Conservation (phyloP, 2,113 vertebrate species). For the Scophthalmus maximus region DNA sequence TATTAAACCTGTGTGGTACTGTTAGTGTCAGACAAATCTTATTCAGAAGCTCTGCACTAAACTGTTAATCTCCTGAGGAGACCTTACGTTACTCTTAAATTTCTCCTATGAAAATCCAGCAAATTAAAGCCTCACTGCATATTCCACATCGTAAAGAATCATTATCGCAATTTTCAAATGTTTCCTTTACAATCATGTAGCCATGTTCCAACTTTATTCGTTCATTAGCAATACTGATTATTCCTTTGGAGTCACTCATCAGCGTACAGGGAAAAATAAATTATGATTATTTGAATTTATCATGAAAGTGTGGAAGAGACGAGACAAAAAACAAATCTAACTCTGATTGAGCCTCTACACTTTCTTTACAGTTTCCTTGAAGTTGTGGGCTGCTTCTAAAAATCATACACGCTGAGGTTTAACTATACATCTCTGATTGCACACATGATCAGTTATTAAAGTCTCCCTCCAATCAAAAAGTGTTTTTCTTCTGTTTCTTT, state of each 20-base stretch:
- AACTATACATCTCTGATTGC: slow-evolving; percentile 4
- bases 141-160: background rate
- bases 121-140: background rate
- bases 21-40: slow-evolving; percentile 45
- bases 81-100: background rate
- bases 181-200: background rate
- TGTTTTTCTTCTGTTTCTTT: no score
- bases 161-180: background rate
- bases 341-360: slow-evolving; percentile 12
- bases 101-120: background rate
- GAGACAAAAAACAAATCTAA: background rate
- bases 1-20: slow-evolving; percentile 46
- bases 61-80: background rate
- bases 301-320: no score
- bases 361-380: slow-evolving; percentile 21
- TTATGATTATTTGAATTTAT: no score
- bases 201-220: background rate
- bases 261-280: no score
- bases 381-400: slow-evolving; percentile 26
- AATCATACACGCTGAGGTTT: slow-evolving; percentile 12
- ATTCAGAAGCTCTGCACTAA: slow-evolving; percentile 29
- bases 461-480: no score
- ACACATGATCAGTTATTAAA: slow-evolving; percentile 6
- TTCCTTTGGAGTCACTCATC: background rate
- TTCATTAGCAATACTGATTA: background rate